Conservation (phyloP, 2,113 vertebrate genomes). For the Ochotona curzoniae region DNA sequence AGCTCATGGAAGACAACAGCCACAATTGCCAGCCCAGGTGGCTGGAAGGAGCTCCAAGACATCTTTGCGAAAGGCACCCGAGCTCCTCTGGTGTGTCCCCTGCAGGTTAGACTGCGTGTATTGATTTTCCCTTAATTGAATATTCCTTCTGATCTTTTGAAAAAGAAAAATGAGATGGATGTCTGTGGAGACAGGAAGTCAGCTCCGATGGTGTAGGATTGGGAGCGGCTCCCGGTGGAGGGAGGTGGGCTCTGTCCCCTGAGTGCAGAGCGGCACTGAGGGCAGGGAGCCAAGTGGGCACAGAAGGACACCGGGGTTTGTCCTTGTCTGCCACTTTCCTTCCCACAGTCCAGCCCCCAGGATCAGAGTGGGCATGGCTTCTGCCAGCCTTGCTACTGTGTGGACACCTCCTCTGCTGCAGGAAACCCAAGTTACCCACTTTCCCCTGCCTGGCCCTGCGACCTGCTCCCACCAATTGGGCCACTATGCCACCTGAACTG, state of each 20-base stretch:
- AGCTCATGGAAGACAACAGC: not conserved
- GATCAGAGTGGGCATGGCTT: not conserved
- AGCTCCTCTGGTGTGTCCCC: slow-evolving; percentile 37
- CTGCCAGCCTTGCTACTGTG: not conserved
- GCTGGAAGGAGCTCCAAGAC: not conserved
- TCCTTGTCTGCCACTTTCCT: not conserved
- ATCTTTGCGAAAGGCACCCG: not conserved
- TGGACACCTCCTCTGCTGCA: fast-evolving
- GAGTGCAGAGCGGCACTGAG: too few relatives aligned
- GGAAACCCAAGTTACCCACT: not conserved
- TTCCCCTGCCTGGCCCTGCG: not conserved
- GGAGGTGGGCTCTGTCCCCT: not conserved
- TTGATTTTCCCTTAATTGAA: slow-evolving; percentile 67
- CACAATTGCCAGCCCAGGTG: not conserved
- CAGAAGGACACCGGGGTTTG: not conserved
- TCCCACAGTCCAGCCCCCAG: not conserved
- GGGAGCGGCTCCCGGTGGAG: not conserved
- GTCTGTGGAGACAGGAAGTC: not conserved
- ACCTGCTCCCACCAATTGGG: not conserved
- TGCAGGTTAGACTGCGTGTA: not conserved
- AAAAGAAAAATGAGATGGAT: not conserved
- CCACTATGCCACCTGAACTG: not conserved
- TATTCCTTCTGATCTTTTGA: slow-evolving; percentile 40
- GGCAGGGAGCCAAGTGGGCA: fast-evolving
- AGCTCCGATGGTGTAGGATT: not conserved